Evolutionary conservation across 2,113 vertebrate species (phyloP).

Genomic region (Cyanoramphus novaezelandiae): DNA sequence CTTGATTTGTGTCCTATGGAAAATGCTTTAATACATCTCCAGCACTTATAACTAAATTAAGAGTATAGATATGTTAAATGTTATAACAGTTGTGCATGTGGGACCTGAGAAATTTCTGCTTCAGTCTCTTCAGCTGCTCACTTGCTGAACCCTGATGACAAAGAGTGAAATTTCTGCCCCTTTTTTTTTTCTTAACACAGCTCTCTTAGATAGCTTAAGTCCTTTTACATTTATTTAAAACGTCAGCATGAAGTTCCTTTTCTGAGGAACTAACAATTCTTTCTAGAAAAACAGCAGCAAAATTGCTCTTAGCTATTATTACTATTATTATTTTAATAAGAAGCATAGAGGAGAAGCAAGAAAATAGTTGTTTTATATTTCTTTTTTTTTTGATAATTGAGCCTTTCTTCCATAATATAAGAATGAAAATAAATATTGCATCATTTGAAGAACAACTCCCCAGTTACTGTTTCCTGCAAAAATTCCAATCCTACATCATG

Average conservation of each 20-base stretch:
- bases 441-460: background rate
- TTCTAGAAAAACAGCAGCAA: background rate
- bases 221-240: background rate
- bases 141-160: background rate
- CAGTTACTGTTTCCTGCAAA: background rate
- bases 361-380: background rate
- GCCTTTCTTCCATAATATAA: background rate
- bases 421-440: background rate
- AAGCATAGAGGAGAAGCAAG: background rate
- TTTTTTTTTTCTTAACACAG: background rate
- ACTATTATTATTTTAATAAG: background rate
- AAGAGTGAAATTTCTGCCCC: background rate
- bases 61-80: background rate
- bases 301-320: background rate
- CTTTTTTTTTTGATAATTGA: background rate
- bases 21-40: background rate
- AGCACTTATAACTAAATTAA: background rate
- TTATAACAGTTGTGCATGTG: background rate
- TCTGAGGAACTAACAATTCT: background rate
- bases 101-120: background rate
- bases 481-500: background rate
- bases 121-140: background rate
- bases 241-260: background rate
- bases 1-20: background rate
- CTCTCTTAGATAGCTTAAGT: background rate